phyloP scores from a whole-genome alignment of 2,888 invertebrate species.

The Orthonevra nobilis region DNA sequence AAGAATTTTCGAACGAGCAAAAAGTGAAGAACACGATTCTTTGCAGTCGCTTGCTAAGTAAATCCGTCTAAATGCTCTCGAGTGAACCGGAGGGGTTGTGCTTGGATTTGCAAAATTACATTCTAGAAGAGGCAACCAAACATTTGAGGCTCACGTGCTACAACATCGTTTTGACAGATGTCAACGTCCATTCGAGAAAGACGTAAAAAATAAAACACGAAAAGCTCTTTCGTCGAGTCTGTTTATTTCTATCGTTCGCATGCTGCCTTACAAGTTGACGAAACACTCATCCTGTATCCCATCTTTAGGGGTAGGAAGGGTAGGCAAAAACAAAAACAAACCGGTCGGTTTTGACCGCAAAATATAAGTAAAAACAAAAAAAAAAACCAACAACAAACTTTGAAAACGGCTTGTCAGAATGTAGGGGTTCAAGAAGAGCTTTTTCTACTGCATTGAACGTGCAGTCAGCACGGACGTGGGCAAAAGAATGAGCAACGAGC shows the following conservation, averaged over 20 bases:
- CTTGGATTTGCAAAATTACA: not conserved
- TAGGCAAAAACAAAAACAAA: conserved; percentile 53
- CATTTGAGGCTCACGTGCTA: conserved; percentile 42
- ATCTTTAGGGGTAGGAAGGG: conserved; percentile 21
- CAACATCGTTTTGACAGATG: conserved; percentile 39
- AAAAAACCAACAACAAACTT: too few relatives aligned
- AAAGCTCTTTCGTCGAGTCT: conserved; percentile 64
- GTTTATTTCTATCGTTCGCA: too few relatives aligned
- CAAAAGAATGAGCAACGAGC: not conserved
- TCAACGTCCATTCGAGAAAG: conserved; percentile 13
- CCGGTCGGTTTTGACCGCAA: too few relatives aligned
- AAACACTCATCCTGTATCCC: conserved; percentile 7
- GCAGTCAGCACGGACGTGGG: conserved; percentile 22
- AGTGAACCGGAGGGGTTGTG: conserved; percentile 5
- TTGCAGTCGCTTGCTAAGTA: conserved; percentile 6
- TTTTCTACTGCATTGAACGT: conserved; percentile 40
- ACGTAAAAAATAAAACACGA: conserved; percentile 4
- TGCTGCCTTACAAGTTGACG: too few relatives aligned
- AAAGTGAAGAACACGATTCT: not conserved
- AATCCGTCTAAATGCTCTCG: conserved; percentile 11
- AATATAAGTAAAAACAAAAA: not conserved
- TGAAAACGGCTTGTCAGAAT: conserved; percentile 15
- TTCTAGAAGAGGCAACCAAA: conserved; percentile 4
- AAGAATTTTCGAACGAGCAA: conserved; percentile 14
- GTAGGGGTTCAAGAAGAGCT: conserved; percentile 27